Evolutionary conservation across 2,888 invertebrate genomes (phyloP).

Genomic region (Eupithecia centaureata): DNA sequence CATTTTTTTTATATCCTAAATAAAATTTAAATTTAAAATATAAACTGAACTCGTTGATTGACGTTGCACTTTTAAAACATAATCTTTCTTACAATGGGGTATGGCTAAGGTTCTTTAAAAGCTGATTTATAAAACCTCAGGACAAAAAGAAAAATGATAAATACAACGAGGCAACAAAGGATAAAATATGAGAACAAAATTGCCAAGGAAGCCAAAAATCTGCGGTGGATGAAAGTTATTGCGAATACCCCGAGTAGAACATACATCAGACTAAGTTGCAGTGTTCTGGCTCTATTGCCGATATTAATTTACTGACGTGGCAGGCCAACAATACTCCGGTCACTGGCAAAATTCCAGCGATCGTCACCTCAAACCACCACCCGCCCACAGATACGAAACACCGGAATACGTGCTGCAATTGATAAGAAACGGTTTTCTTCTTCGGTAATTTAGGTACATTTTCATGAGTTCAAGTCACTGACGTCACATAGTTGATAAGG

Average conservation of each 20-base stretch:
- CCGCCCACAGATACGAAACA: slow-evolving; percentile 55
- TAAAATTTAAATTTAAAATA: neutral
- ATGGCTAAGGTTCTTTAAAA: neutral
- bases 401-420: slow-evolving; percentile 57
- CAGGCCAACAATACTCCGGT: slow-evolving; percentile 67
- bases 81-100: neutral
- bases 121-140: neutral
- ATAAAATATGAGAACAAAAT: slow-evolving; percentile 23
- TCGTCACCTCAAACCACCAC: slow-evolving; percentile 52
- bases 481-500: neutral
- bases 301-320: slow-evolving; percentile 78
- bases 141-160: slow-evolving; percentile 2
- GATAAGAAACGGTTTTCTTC: slow-evolving; percentile 58
- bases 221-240: slow-evolving; percentile 19
- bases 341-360: slow-evolving; percentile 72
- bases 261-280: slow-evolving; percentile 50
- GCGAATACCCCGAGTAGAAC: slow-evolving; percentile 29
- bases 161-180: slow-evolving; percentile 1
- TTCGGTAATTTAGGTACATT: slow-evolving; percentile 22
- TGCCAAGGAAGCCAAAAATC: slow-evolving; percentile 30
- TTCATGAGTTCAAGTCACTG: neutral
- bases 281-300: slow-evolving; percentile 63
- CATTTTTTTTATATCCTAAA: neutral
- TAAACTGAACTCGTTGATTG: neutral
- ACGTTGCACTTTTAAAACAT: neutral